Evolutionary conservation across 2,113 vertebrate species (phyloP).

Genomic region (Vidua macroura): DNA sequence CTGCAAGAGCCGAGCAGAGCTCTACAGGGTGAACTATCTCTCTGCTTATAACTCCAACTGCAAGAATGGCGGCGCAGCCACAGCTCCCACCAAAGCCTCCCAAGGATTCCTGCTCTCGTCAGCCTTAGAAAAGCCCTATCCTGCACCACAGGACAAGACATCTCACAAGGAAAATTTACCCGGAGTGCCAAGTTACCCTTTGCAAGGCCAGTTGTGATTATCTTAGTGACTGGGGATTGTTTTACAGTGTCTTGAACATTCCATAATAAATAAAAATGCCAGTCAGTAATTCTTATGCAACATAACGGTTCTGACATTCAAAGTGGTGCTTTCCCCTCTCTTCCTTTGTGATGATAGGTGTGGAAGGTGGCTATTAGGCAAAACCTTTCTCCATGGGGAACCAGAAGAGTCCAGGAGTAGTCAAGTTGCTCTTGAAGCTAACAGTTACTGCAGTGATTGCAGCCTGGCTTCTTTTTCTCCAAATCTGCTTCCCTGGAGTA

Average conservation of each 20-base stretch:
- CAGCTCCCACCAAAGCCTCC: conserved; percentile 56
- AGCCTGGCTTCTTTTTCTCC: neutral
- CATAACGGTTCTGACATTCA: fast-evolving
- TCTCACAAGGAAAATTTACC: conserved; percentile 27
- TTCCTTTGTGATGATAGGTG: neutral
- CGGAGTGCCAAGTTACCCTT: neutral
- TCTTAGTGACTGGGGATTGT: neutral
- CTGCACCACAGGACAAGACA: conserved; percentile 22
- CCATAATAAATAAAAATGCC: conserved; percentile 12
- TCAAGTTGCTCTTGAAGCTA: neutral
- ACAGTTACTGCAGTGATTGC: neutral
- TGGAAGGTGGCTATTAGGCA: neutral
- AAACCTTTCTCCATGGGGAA: neutral
- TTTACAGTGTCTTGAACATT: neutral
- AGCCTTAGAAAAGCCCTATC: conserved; percentile 26
- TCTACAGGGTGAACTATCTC: conserved; percentile 77
- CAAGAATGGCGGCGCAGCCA: conserved; percentile 56
- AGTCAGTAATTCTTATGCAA: neutral
- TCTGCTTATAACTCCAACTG: conserved; percentile 69
- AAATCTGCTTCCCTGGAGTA: neutral
- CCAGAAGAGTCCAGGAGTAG: neutral
- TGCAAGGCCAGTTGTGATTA: neutral
- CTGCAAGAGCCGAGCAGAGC: conserved; percentile 72
- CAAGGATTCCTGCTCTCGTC: conserved; percentile 56
- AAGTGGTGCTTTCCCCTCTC: neutral